phyloP scores from a whole-genome alignment of 1,140 invertebrate genomes.

The Bombus affinis region DNA sequence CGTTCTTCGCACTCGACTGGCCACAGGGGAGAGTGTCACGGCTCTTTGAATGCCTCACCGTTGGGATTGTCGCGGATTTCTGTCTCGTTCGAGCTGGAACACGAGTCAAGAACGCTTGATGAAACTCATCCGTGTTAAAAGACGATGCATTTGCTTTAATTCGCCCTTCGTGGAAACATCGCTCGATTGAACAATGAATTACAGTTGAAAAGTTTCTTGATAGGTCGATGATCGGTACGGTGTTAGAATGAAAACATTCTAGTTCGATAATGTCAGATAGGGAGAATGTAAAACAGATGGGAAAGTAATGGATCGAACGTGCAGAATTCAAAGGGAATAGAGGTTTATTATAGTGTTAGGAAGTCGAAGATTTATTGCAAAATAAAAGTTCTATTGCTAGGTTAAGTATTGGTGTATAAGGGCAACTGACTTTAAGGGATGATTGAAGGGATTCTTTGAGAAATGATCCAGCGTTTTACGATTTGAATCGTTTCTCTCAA shows the following conservation, averaged over 20 bases:
- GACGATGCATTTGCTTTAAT: not conserved
- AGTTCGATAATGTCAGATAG: not conserved
- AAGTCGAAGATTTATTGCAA: not conserved
- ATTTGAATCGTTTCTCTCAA: not conserved
- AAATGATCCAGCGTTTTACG: not conserved
- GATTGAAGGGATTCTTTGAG: too few species aligned
- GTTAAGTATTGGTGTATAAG: not conserved
- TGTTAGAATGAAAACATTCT: not conserved
- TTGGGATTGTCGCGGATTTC: slow-evolving; percentile 5
- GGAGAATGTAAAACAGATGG: not conserved
- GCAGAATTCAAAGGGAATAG: not conserved
- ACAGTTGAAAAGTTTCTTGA: not conserved
- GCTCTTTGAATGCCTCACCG: not conserved
- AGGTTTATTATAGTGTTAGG: not conserved
- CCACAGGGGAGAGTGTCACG: not conserved
- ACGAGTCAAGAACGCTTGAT: not conserved
- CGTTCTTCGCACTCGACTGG: not conserved
- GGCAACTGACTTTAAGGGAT: not conserved
- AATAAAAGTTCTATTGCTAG: not conserved
- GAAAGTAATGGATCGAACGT: not conserved
- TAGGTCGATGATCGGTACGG: not conserved
- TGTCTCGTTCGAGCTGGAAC: slow-evolving; percentile 1
- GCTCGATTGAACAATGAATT: not conserved
- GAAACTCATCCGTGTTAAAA: not conserved
- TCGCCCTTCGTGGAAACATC: not conserved